Evolutionary conservation across 2,113 vertebrate species (phyloP).

Genomic region (Semnornis frantzii): DNA sequence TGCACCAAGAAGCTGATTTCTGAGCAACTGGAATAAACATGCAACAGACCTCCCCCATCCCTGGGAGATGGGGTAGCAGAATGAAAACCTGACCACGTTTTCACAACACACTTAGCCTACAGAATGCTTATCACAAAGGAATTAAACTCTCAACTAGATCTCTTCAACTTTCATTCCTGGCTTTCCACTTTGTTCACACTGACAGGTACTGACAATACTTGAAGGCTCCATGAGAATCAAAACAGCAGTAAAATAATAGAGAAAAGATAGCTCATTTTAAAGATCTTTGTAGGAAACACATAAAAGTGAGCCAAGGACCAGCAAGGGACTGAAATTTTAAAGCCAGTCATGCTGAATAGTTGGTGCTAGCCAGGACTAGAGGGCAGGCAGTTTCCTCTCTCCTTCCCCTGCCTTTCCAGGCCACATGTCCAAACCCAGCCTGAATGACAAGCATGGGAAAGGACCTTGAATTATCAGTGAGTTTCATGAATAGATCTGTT

Average conservation of each 20-base stretch:
- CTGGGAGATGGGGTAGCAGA: not conserved
- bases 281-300: not conserved
- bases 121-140: not conserved
- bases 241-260: not conserved
- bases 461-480: rapidly evolving
- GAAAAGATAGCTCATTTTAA: not conserved
- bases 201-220: not conserved
- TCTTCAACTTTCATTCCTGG: not conserved
- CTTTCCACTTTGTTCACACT: not conserved
- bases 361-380: not conserved
- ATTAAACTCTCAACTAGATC: not conserved
- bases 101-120: not conserved
- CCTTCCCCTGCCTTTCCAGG: not conserved
- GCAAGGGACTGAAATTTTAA: not conserved
- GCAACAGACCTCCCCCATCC: not conserved
- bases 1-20: not conserved
- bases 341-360: not conserved
- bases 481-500: not conserved
- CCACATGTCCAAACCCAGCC: not conserved
- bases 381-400: not conserved
- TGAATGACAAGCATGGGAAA: not conserved
- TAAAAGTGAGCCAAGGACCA: not conserved
- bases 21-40: not conserved
- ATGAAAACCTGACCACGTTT: not conserved
- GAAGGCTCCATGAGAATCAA: not conserved